Evolutionary conservation across 2,888 invertebrate species (phyloP).

Genomic region (Epirrhoe alternata): DNA sequence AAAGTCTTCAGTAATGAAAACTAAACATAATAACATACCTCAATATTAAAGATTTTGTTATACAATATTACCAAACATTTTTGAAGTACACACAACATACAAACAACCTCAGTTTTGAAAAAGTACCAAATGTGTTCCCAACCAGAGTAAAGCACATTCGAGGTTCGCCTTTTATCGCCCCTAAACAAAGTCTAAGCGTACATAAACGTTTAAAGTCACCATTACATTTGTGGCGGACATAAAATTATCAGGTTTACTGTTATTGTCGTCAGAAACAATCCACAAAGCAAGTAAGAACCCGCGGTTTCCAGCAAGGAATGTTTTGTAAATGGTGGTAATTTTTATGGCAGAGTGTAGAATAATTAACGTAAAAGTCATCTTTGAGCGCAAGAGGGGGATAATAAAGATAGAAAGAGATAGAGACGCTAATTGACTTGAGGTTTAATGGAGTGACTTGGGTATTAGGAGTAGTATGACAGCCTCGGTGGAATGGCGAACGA

Average conservation of each 20-base stretch:
- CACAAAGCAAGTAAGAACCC: constrained; percentile 40
- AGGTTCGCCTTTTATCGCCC: constrained; percentile 51
- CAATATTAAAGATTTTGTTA: neutral
- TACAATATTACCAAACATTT: neutral
- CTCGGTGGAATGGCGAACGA: neutral
- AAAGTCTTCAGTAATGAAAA: too few relatives aligned
- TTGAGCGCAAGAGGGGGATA: neutral
- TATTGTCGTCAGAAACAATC: constrained; percentile 59
- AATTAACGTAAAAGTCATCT: neutral
- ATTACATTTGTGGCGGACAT: constrained; percentile 57
- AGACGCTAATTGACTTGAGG: neutral
- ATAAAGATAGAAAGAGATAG: neutral
- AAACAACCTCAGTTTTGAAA: neutral
- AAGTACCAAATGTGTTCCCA: constrained; percentile 31
- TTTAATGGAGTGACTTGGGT: neutral
- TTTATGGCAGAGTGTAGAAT: constrained; percentile 24
- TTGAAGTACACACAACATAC: neutral
- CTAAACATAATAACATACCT: too few relatives aligned
- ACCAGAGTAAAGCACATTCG: constrained; percentile 42
- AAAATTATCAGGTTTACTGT: constrained; percentile 69
- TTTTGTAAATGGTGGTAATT: constrained; percentile 28
- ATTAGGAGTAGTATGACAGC: neutral
- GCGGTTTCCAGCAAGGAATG: constrained; percentile 31
- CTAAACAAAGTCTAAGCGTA: constrained; percentile 60
- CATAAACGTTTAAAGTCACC: constrained; percentile 52